Percentiles rank a stretch among this genome's conserved stretches.
These are phyloP conservation scores for Myioborus melanocephalus DNA, from an alignment of 2,797 vertebrate genomes.

Conservation along the genomic window DNA sequence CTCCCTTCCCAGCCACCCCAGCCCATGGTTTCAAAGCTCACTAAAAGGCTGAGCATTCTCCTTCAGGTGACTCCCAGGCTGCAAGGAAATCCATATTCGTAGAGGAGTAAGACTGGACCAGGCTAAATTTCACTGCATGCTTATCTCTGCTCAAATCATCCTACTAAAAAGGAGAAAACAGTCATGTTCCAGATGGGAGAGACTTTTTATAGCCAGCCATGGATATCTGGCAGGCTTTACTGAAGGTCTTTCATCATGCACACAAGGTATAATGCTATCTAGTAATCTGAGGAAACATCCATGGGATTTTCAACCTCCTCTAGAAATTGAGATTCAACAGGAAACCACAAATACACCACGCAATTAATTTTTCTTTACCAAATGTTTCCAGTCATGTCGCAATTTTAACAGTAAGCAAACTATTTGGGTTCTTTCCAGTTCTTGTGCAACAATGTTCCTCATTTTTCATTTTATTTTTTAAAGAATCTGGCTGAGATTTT, in stretches of 20 bases:
- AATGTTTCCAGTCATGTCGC: slow-evolving; percentile 54
- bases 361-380: slow-evolving; percentile 63
- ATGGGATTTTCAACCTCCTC: slow-evolving; percentile 32
- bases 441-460: slow-evolving; percentile 51
- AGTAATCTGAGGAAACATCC: slow-evolving; percentile 67
- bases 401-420: slow-evolving; percentile 65
- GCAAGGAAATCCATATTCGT: not conserved
- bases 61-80: not conserved
- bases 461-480: slow-evolving; percentile 43
- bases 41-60: not conserved
- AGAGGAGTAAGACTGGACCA: not conserved
- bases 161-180: slow-evolving; percentile 23
- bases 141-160: not conserved
- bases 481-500: slow-evolving; percentile 41
- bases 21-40: not conserved
- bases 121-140: not conserved
- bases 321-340: slow-evolving; percentile 59
- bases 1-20: not conserved
- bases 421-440: slow-evolving; percentile 32
- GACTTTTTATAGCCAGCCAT: slow-evolving; percentile 11
- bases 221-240: not conserved
- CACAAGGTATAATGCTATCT: slow-evolving; percentile 59
- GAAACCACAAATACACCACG: slow-evolving; percentile 59
- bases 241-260: slow-evolving; percentile 15
- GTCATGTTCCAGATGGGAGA: not conserved